phyloP scores from a whole-genome alignment of 1,140 invertebrate genomes.

The Scaptomyza hsui region DNA sequence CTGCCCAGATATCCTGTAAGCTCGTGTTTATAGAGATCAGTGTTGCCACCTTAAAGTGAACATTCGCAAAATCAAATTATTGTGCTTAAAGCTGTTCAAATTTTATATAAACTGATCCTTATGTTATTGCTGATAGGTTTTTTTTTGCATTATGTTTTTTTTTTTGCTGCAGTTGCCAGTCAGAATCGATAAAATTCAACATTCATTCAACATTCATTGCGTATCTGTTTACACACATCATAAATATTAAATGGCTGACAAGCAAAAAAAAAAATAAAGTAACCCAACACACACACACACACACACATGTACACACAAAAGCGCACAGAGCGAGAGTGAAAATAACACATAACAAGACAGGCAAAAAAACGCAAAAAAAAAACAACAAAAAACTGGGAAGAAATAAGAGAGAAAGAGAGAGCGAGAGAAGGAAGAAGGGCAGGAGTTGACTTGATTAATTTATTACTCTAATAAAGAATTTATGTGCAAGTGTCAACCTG shows the following conservation, averaged over 20 bases:
- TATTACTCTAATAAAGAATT: constrained; percentile 82
- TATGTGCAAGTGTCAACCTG: constrained; percentile 78
- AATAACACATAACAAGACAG: constrained; percentile 33
- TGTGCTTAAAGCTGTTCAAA: constrained; percentile 7
- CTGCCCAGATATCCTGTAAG: constrained; percentile 1
- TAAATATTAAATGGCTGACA: constrained; percentile 73
- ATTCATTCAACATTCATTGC: constrained; percentile 69
- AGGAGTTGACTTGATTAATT: constrained; percentile 77
- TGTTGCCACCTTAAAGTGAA: no score
- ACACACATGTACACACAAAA: constrained; percentile 18
- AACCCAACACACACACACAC: constrained; percentile 26
- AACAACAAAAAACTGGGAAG: neutral
- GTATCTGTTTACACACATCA: constrained; percentile 80
- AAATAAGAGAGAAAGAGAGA: constrained; percentile 10
- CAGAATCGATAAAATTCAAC: constrained; percentile 73
- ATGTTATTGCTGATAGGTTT: constrained; percentile 14
- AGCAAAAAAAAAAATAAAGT: constrained; percentile 57
- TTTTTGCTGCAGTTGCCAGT: constrained; percentile 15
- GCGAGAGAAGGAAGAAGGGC: constrained; percentile 22
- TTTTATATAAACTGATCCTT: constrained; percentile 2
- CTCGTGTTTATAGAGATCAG: neutral
- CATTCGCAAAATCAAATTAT: neutral
- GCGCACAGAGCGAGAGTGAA: constrained; percentile 26
- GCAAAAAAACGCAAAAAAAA: constrained; percentile 8
- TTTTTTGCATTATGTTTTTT: constrained; percentile 52